Evolutionary conservation across 2,113 vertebrate species (phyloP), one percentile per base, ranked within the genome.

Genomic region (Triplophysa siluroides): DNA sequence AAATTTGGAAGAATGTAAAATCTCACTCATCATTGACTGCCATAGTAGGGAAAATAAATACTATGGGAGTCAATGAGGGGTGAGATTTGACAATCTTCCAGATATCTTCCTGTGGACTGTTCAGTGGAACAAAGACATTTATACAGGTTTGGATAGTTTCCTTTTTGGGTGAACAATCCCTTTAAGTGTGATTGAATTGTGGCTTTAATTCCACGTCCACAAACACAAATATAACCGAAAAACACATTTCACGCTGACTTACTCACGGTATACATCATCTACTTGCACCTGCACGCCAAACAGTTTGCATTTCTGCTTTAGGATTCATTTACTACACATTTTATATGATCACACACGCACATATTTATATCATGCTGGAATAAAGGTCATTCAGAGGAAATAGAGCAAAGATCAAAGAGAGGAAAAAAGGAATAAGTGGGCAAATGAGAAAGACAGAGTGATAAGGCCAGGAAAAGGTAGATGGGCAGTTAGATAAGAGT

Each of bases 371-470:
- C n/a, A 66, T 64, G 43, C 45, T 72, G 79, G 60, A 67, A 18
- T 19, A 82, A 58, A 83, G 76, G 83, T 83, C 62, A 81, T 76
- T 81, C 67, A 52, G 66, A 73, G 62, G 76, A 74, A 62, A 67
- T 24, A 24, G 56, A 52, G 23, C 33, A 67, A 47, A 21, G 64
- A 83, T 43, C 26, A 29, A 16, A 60, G 66, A 26, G 26, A 72
- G 18, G 61, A 54, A 66, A 43, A 26, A n/a, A 16, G 19, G 8
- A 56, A 43, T 14, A 14, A 65, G 43, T 41, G 23, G 38, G 26
- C 23, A 29, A 74, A 33, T n/a, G 69, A 43, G 68, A 13, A 50
- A 56, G 54, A 24, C 38, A 10, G 43, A 7, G 23, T 11, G 24
- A 77, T 11, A 41, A 33, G 24, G 21, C 9, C 2, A 23, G 19